Percentiles rank a stretch among this genome's conserved stretches.
Conservation (phyloP, 2,888 invertebrate genomes). For the Uloborus plumipes region DNA sequence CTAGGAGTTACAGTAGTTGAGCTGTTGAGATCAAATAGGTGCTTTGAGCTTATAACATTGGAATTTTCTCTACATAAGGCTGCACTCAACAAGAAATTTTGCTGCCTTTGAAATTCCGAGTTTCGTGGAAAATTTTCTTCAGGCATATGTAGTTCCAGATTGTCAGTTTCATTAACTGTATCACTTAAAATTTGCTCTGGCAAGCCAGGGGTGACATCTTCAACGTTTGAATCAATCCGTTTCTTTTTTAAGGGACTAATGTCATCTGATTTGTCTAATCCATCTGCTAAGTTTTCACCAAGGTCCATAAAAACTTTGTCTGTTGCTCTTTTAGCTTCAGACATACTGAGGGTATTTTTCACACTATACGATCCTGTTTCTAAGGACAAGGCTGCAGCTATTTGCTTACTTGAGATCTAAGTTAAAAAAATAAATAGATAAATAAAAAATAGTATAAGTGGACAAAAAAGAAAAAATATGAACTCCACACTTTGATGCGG, state of each 20-base stretch:
- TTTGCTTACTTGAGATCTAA: constrained; percentile 46
- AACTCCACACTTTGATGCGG: neutral
- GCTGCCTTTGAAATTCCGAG: constrained; percentile 19
- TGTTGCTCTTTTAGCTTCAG: neutral
- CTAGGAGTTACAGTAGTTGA: constrained; percentile 54
- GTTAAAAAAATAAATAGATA: constrained; percentile 1
- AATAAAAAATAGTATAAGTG: neutral
- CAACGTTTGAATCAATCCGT: constrained; percentile 26
- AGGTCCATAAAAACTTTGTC: neutral
- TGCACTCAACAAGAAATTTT: constrained; percentile 15
- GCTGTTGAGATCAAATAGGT: constrained; percentile 41
- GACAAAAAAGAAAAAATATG: neutral
- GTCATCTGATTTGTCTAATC: constrained; percentile 2
- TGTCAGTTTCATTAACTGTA: constrained; percentile 27
- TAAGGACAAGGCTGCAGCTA: constrained; percentile 49
- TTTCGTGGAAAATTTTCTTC: constrained; percentile 17
- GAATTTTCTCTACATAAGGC: constrained; percentile 12
- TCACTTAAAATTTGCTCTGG: constrained; percentile 54
- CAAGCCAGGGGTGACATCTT: constrained; percentile 27
- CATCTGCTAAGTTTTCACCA: neutral
- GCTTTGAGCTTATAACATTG: constrained; percentile 14
- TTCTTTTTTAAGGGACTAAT: constrained; percentile 26
- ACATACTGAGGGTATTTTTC: constrained; percentile 5
- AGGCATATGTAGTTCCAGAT: constrained; percentile 31
- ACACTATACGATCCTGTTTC: constrained; percentile 47